Evolutionary conservation across 1,140 invertebrate species (phyloP), one percentile per base, ranked within the genome.

Genomic region (Drosophila sp.): DNA sequence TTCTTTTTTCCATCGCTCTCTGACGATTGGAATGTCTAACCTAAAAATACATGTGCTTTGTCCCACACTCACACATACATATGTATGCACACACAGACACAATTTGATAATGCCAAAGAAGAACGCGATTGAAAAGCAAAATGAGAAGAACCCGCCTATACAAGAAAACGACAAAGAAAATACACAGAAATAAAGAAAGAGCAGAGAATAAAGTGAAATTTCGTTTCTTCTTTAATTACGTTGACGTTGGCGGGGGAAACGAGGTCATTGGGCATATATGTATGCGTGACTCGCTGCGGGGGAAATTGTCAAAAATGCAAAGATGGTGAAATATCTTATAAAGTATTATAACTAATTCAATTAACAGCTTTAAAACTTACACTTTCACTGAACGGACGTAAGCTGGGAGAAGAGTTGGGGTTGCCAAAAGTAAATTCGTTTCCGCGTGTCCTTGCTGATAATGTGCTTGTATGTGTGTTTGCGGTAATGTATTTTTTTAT

Each of bases 311-410:
- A 68, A 55, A 32, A 54, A 33, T 29, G 17, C 29, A 33, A 25
- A 58, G 7, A 25, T 23, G 7, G 32, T 23, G 8, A 64, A 54
- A 55, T 50, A 50, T 50, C 2, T 50, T 3, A 17, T 8, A 25
- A 3, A 6, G 2, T 47, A 44, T 23, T 47, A 47, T 23, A 47
- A 47, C 23, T 25, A 23, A 27, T 3, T 25, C 32, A 57, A 32
- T 57, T 23, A 56, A 60, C 25, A 70, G 33, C 25, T 40, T 57
- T 57, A 32, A 67, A 60, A 90, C 85, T 84, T 89, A 84, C 85
- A 84, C 85, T 89, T 89, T 80, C 69, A 84, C 85, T 76, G 25
- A 84, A 84, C 33, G 65, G 67, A 75, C 80, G 75, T 80, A 71
- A 73, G 35, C 44, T 68, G 67, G 68, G 44, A 54, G 7, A 8